Percentiles rank a stretch among this genome's conserved stretches.
phyloP scores from a whole-genome alignment of 2,888 invertebrate genomes.

The Cephonodes hylas region DNA sequence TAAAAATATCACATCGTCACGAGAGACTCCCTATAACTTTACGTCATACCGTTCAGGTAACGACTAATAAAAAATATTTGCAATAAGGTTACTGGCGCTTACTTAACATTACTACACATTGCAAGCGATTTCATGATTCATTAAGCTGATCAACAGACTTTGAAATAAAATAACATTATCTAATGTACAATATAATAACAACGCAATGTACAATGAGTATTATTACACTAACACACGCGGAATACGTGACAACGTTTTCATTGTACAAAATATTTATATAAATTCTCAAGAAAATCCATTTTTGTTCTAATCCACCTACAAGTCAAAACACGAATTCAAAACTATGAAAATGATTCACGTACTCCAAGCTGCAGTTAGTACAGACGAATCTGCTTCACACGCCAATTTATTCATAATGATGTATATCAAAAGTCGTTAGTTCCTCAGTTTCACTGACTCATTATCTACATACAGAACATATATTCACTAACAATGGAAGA shows the following conservation, averaged over 20 bases:
- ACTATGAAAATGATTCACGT: neutral
- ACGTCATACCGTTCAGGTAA: neutral
- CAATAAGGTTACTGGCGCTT: neutral
- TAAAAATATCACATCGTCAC: neutral
- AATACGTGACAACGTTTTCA: neutral
- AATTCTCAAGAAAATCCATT: too few relatives aligned
- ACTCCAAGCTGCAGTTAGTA: neutral
- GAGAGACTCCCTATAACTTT: neutral
- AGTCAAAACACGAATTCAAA: too few relatives aligned
- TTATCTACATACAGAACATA: slow-evolving; percentile 20
- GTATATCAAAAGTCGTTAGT: neutral
- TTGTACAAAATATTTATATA: too few relatives aligned
- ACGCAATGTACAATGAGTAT: slow-evolving; percentile 20
- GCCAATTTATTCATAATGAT: neutral
- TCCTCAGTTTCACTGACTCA: slow-evolving; percentile 9
- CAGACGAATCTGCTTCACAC: neutral
- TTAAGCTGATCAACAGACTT: neutral
- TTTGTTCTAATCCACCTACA: too few relatives aligned
- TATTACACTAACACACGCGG: neutral
- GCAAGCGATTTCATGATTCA: slow-evolving; percentile 6
- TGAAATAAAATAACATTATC: slow-evolving; percentile 16
- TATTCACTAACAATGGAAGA: slow-evolving; percentile 24
- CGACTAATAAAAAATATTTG: neutral
- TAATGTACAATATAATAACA: slow-evolving; percentile 21
- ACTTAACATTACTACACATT: neutral